Percentiles rank a stretch among this genome's conserved stretches.
These are phyloP conservation scores for Cacatua alba DNA, from an alignment of 2,113 vertebrate species.

Conservation along the genomic window DNA sequence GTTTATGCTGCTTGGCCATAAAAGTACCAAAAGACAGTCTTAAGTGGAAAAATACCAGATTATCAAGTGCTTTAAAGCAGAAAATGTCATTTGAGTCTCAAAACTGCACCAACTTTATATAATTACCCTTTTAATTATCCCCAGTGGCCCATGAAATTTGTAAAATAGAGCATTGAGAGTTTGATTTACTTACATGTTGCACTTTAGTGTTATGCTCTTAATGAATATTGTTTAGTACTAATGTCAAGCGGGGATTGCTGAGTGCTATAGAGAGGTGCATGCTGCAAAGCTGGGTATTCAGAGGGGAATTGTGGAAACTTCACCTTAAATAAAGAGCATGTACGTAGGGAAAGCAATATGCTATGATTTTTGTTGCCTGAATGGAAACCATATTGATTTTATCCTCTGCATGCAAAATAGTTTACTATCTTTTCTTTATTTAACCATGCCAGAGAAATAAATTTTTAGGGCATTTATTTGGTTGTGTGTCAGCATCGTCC, in stretches of 20 bases:
- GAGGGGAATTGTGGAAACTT: neutral
- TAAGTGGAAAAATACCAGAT: conserved; percentile 72
- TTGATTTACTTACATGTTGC: conserved; percentile 86
- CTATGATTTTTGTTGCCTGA: neutral
- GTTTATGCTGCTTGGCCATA: conserved; percentile 71
- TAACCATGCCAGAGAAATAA: neutral
- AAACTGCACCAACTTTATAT: conserved; percentile 85
- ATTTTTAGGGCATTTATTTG: conserved; percentile 7
- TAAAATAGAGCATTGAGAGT: conserved; percentile 82
- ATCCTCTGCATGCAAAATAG: neutral
- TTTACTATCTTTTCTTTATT: neutral
- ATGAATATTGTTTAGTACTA: conserved; percentile 81
- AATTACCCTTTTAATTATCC: conserved; percentile 89
- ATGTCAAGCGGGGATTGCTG: conserved; percentile 68
- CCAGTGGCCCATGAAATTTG: conserved; percentile 87
- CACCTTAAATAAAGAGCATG: conserved; percentile 1
- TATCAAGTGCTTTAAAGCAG: conserved; percentile 81
- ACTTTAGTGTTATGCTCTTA: conserved; percentile 80
- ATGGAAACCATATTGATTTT: conserved; percentile 35
- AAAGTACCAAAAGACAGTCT: conserved; percentile 62
- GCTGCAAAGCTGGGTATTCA: neutral
- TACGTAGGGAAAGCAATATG: neutral
- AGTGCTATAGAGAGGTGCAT: conserved; percentile 56
- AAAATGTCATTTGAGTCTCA: conserved; percentile 87
- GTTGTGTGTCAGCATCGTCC: conserved; percentile 1